Conservation (phyloP, 2,113 vertebrate species). For the Picathartes gymnocephalus region DNA sequence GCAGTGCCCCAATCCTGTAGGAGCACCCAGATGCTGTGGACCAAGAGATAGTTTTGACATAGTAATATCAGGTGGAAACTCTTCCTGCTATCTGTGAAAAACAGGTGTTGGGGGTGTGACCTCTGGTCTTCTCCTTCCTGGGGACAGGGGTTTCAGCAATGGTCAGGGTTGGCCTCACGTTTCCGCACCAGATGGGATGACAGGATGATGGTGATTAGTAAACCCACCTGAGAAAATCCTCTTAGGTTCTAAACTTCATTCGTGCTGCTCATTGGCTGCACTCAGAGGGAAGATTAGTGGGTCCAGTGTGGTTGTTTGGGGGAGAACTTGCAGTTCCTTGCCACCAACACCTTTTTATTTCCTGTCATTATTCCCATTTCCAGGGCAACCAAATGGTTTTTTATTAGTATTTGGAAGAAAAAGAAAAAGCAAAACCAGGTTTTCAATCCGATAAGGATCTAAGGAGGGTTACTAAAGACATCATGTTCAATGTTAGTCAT, state of each 20-base stretch:
- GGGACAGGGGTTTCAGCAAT: not conserved
- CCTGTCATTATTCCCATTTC: not conserved
- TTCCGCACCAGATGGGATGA: not conserved
- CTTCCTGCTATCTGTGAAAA: not conserved
- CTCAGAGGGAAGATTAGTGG: not conserved
- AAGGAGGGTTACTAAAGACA: not conserved
- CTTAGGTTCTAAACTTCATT: not conserved
- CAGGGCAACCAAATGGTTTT: not conserved
- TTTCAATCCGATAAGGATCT: not conserved
- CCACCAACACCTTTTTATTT: not conserved
- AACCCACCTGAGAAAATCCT: conserved; percentile 30
- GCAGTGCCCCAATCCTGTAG: fast-evolving
- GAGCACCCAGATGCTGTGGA: not conserved
- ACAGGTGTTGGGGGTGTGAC: not conserved
- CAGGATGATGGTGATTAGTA: not conserved
- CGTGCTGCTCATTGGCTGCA: not conserved
- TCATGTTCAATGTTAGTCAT: not conserved
- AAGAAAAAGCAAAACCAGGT: not conserved
- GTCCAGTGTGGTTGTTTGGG: not conserved
- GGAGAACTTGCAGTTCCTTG: not conserved
- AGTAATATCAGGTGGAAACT: not conserved
- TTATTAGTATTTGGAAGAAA: not conserved
- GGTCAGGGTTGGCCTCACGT: not conserved
- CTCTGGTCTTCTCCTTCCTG: not conserved
- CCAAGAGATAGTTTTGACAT: not conserved